phyloP scores from a whole-genome alignment of 2,113 vertebrate genomes.

The Elanoides forficatus region DNA sequence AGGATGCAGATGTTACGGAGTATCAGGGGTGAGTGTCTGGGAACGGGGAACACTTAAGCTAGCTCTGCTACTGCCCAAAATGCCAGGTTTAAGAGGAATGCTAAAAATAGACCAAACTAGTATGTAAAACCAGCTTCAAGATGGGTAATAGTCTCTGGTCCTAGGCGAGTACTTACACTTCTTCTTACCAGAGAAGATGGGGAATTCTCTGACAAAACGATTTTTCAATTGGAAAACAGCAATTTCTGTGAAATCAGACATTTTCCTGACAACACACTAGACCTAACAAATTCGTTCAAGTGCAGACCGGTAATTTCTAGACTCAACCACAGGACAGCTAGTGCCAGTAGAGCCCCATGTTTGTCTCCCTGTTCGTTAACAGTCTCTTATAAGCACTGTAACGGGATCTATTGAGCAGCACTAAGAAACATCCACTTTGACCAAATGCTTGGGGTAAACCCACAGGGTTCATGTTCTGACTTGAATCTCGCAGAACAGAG shows the following conservation, averaged over 20 bases:
- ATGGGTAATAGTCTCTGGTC: neutral
- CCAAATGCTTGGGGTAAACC: neutral
- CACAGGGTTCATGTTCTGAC: neutral
- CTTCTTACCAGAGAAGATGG: neutral
- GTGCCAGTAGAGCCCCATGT: neutral
- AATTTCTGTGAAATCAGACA: neutral
- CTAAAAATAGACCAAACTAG: neutral
- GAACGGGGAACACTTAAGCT: neutral
- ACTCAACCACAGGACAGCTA: neutral
- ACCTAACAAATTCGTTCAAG: accelerated
- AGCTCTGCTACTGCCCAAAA: neutral
- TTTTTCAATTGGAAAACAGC: neutral
- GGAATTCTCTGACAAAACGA: neutral
- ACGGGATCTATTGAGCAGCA: accelerated
- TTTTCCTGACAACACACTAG: neutral
- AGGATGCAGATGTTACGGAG: accelerated
- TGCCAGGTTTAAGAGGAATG: neutral
- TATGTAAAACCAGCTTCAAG: neutral
- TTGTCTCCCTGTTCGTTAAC: too few species aligned
- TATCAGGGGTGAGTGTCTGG: neutral
- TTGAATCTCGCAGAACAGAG: neutral
- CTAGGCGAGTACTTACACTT: neutral
- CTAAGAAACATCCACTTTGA: neutral
- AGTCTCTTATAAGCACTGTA: neutral
- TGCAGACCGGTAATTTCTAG: neutral